These are phyloP conservation scores for Etheostoma cragini DNA, from an alignment of 2,113 vertebrate genomes.

Conservation along the genomic window DNA sequence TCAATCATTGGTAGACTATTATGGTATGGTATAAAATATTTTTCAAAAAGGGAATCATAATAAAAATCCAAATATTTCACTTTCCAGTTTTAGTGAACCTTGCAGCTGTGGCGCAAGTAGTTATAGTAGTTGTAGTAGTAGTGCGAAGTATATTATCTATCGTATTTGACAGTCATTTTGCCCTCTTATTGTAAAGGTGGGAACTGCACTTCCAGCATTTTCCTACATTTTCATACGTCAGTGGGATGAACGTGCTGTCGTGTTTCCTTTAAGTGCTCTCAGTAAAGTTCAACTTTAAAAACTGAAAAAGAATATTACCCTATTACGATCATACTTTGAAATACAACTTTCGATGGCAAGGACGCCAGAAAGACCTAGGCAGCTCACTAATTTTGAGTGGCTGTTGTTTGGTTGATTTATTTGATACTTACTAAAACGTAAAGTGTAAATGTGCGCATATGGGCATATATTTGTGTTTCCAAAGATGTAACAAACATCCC, in stretches of 20 bases:
- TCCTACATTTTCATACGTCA: neutral
- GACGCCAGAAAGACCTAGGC: neutral
- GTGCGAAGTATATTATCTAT: neutral
- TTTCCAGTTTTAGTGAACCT: neutral
- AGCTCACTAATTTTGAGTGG: neutral
- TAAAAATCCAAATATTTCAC: neutral
- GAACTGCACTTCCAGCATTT: slow-evolving; percentile 5
- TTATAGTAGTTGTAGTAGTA: neutral
- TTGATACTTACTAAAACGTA: neutral
- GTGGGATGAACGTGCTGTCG: neutral
- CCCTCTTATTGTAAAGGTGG: slow-evolving; percentile 5
- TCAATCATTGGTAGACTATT: neutral
- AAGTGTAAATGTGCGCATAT: neutral
- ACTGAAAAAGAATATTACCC: neutral
- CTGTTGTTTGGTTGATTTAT: neutral
- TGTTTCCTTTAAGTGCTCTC: slow-evolving; percentile 24
- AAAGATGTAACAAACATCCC: neutral
- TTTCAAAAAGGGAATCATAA: no score
- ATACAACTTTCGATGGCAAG: neutral
- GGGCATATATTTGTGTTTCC: neutral
- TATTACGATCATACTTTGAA: neutral
- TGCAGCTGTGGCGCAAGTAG: no score
- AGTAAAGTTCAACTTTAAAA: neutral
- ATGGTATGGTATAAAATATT: no score
- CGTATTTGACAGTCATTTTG: neutral